Evolutionary conservation across 2,888 invertebrate species (phyloP).

Genomic region (Ischnus inquisitorius): DNA sequence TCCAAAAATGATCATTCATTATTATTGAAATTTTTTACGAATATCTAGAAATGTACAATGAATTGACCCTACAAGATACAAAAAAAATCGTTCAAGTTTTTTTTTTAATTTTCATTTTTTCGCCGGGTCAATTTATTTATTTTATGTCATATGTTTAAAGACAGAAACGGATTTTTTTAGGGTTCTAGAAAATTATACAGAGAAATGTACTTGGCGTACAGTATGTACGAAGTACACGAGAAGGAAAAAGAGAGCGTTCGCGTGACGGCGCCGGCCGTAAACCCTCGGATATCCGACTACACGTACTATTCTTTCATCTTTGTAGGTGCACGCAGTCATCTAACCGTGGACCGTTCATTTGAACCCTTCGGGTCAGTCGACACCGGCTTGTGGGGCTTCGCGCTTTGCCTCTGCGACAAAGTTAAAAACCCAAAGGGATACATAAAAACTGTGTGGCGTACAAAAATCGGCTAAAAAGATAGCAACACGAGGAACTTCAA

Average conservation of each 20-base stretch:
- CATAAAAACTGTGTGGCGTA: conserved; percentile 40
- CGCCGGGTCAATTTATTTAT: too few species aligned
- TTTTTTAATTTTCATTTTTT: too few species aligned
- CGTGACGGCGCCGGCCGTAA: conserved; percentile 82
- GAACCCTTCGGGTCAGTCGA: conserved; percentile 68
- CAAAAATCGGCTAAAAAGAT: neutral
- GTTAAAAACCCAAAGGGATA: conserved; percentile 50
- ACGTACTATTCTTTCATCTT: conserved; percentile 81
- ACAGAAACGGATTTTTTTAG: too few species aligned
- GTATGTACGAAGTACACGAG: neutral
- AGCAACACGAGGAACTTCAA: neutral
- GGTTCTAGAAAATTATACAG: neutral
- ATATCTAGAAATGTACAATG: too few species aligned
- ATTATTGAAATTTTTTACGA: too few species aligned
- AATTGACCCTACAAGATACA: too few species aligned
- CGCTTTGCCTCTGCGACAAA: conserved; percentile 51
- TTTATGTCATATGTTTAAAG: too few species aligned
- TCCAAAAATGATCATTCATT: too few species aligned
- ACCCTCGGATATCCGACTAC: conserved; percentile 70
- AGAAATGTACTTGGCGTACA: conserved; percentile 7
- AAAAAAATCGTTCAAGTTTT: too few species aligned
- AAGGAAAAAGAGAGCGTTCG: conserved; percentile 59
- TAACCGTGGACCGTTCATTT: conserved; percentile 69
- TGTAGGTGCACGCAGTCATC: conserved; percentile 72
- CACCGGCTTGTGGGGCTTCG: conserved; percentile 4